Evolutionary conservation across 2,797 vertebrate species (phyloP), one percentile per base, ranked within the genome.

Genomic region (Myotis findleyi): DNA sequence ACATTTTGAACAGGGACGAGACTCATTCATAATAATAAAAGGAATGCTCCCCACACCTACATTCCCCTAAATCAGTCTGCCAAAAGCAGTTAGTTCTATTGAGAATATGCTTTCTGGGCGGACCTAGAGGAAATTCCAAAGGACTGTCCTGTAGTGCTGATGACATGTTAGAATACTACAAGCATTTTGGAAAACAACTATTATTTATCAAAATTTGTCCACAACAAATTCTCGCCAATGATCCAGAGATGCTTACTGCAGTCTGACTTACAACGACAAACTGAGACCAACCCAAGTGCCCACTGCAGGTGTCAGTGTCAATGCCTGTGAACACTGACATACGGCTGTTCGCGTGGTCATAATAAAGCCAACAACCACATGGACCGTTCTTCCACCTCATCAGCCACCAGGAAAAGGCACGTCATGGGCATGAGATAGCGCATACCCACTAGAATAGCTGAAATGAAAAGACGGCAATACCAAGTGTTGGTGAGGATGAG

Each of bases 151-250:
- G 6, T 13, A 81, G 8, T n/a, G 27, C 14, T 51, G 27, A 47
- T 25, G 30, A 89, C n/a, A 83, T 64, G 79, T 36, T 53, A 59
- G 13, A 76, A 25, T 47, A 7, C 27, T 38, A 44, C 5, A 25
- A 89, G n/a, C 41, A 66, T 49, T 69, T 95, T 41, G 51, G 51
- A 95, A 94, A 94, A 73, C 9, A 80, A 89, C 38, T 38, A 44
- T 77, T 44, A 87, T 59, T 73, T 59, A 89, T 55, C 55, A 83
- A 75, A 69, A 82, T 87, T 7, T 72, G 7, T 82, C 55, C 77
- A 59, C 30, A 93, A 53, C 30, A 84, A 83, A 95, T 71, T 79
- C 88, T 91, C 5, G 2, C 81, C 88, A 27, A 27, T 13, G 62
- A 59, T 16, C 72, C 47, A 51, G 62, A 86, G 18, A 57, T 14